Conservation (phyloP, 1,140 invertebrate genomes). For the Heterodera schachtii region DNA sequence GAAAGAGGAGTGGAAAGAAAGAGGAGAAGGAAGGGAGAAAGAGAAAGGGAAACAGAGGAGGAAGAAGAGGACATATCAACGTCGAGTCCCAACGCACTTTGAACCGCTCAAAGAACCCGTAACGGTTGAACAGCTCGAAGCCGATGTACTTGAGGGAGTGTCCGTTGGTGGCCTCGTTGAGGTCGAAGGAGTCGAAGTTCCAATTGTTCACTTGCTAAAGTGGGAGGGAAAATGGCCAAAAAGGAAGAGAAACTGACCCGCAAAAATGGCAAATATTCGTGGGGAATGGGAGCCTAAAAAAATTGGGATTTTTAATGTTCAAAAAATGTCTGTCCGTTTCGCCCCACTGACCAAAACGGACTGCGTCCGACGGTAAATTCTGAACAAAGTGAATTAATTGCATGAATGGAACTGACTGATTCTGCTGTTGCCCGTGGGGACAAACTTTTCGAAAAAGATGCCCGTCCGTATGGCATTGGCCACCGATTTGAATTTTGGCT, state of each 20-base stretch:
- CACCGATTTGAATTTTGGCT: slow-evolving; percentile 81
- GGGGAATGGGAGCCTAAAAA: slow-evolving; percentile 11
- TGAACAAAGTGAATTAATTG: slow-evolving; percentile 27
- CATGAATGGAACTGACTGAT: too few relatives aligned
- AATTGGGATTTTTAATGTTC: not conserved
- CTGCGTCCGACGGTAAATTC: slow-evolving; percentile 83
- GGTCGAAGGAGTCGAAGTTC: slow-evolving; percentile 89
- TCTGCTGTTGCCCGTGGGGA: not conserved
- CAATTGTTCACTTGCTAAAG: slow-evolving; percentile 78
- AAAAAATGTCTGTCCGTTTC: slow-evolving; percentile 75
- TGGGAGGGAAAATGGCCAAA: not conserved
- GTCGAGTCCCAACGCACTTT: too few relatives aligned
- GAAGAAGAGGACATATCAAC: too few relatives aligned
- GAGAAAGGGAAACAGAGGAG: too few relatives aligned
- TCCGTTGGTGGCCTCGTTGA: slow-evolving; percentile 80
- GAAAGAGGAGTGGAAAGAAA: too few relatives aligned
- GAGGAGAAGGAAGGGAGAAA: too few relatives aligned
- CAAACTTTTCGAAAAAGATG: slow-evolving; percentile 80
- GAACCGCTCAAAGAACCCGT: slow-evolving; percentile 92
- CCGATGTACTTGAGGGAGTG: slow-evolving; percentile 87
- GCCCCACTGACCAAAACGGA: slow-evolving; percentile 82
- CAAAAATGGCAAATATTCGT: slow-evolving; percentile 21
- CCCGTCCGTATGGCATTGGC: slow-evolving; percentile 95
- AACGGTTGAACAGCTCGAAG: slow-evolving; percentile 90
- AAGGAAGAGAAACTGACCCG: not conserved